phyloP scores from a whole-genome alignment of 2,888 invertebrate species.

The Agrochola lota region DNA sequence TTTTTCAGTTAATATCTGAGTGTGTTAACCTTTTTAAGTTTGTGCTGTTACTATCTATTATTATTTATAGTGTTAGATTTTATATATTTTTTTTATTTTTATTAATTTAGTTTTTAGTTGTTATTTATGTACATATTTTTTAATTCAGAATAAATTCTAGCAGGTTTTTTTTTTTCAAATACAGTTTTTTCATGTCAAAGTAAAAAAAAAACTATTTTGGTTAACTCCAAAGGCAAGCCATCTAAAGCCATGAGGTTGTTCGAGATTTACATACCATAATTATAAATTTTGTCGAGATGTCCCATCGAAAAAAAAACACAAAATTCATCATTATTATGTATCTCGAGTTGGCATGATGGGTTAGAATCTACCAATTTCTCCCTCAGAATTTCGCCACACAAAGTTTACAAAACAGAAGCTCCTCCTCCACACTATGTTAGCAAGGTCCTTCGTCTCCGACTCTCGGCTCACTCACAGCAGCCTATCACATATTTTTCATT shows the following conservation, averaged over 20 bases:
- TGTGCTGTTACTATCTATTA: too few species aligned
- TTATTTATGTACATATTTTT: neutral
- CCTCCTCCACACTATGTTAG: slow-evolving; percentile 50
- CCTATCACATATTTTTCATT: slow-evolving; percentile 75
- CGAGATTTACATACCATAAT: neutral
- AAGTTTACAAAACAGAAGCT: slow-evolving; percentile 14
- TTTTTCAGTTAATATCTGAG: neutral
- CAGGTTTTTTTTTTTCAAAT: neutral
- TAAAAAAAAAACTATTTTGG: neutral
- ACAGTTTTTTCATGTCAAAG: neutral
- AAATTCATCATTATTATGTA: too few species aligned
- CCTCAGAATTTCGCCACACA: neutral
- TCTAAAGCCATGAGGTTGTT: neutral
- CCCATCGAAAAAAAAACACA: neutral
- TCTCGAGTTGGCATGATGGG: neutral
- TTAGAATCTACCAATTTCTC: neutral
- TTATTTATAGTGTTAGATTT: neutral
- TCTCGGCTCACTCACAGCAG: slow-evolving; percentile 59
- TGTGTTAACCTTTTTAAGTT: too few species aligned
- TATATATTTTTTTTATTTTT: neutral
- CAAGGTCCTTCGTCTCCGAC: slow-evolving; percentile 30
- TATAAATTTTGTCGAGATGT: neutral
- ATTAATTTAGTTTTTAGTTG: neutral
- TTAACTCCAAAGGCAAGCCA: neutral
- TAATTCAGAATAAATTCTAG: neutral